Evolutionary conservation across 2,113 vertebrate species (phyloP), one percentile per base, ranked within the genome.

Genomic region (Clarias magur): DNA sequence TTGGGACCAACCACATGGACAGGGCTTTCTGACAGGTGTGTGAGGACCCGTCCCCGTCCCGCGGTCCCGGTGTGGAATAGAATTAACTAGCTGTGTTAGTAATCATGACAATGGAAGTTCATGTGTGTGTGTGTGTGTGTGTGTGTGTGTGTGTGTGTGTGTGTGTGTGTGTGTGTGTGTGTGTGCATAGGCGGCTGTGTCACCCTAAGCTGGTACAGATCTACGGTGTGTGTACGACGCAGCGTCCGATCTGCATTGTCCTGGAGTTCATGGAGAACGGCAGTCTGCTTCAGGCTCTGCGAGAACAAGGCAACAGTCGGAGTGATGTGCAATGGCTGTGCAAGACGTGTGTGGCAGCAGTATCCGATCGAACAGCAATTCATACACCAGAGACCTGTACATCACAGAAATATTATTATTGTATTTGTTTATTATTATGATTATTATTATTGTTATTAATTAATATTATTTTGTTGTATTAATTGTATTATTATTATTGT

Each of bases 181-280:
- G 81, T 82, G 65, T 86, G 76, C 84, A 79, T 87, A 98, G 97
- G 96, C 95, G 92, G 81, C 90, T 98, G 30, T 97, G 95, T 81
- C 97, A 98, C 70, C 95, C 95, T 0, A 96, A 95, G 73, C 92
- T 98, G 73, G 97, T 98, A 15, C 96, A 97, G 94, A 95, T 98
- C 86, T 98, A 98, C 0, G 96, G 97, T 0, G 96, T 98, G 3
- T 97, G 96, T n/a, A 88, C 94, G 23, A 93, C 89, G 27, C 93
- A 92, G 89, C 95, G 90, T 48, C 96, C 96, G 15, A 94, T 98
- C 86, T 95, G 92, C 0, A 95, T 98, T 2, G 95, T 98, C 84
- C 96, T 95, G 0, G 97, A 97, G 91, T 97, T 97, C 62, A 95
- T 98, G 97, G 96, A 96, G 81, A 95, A 96, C 0, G 97, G 97